Evolutionary conservation across 1,140 invertebrate genomes (phyloP).

Genomic region (Polypedilum vanderplanki): DNA sequence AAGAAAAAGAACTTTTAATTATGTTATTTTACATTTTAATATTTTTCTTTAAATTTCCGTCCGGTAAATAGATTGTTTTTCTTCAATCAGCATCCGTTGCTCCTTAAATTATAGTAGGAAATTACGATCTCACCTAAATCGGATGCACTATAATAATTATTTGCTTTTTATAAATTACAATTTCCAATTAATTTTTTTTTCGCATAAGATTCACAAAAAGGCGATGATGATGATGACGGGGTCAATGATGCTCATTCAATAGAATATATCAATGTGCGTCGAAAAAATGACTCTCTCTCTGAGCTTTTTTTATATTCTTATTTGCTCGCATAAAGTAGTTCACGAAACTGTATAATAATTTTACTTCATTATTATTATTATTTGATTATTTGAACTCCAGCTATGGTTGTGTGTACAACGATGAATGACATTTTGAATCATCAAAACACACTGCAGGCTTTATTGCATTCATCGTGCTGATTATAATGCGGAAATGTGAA

Average conservation of each 20-base stretch:
- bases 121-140: neutral
- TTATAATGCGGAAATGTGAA: slow-evolving; percentile 2
- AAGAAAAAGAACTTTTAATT: no score
- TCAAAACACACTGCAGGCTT: slow-evolving; percentile 16
- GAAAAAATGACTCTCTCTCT: neutral
- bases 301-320: neutral
- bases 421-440: slow-evolving; percentile 19
- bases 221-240: neutral
- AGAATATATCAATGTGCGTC: slow-evolving; percentile 6
- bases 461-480: slow-evolving; percentile 3
- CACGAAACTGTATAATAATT: neutral
- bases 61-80: no score
- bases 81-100: no score
- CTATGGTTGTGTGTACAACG: neutral
- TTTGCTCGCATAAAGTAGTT: neutral
- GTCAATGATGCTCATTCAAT: slow-evolving; percentile 5
- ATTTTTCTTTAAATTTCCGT: no score
- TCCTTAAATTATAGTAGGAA: neutral
- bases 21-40: no score
- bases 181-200: slow-evolving; percentile 1
- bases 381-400: neutral
- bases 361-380: neutral
- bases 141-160: neutral
- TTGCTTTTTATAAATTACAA: neutral
- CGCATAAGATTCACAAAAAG: neutral